Evolutionary conservation across 2,113 vertebrate genomes (phyloP).

Genomic region (Bubalus kerabau): DNA sequence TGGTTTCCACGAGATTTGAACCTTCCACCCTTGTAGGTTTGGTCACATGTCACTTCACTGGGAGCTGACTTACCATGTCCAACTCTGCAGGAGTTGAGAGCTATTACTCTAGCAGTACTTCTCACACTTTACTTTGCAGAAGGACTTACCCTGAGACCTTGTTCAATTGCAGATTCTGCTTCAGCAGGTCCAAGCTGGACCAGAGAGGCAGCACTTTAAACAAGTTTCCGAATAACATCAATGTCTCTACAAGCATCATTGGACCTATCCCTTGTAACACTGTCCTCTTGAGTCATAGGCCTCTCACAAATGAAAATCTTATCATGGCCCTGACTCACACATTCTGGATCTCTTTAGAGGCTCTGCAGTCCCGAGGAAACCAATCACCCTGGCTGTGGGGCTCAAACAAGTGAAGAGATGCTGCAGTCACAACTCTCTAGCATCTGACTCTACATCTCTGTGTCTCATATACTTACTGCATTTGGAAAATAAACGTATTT

Average conservation of each 20-base stretch:
- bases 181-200: not conserved
- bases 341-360: not conserved
- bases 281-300: not conserved
- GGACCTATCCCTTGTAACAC: not conserved
- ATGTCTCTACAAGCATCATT: rapidly evolving
- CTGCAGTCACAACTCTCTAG: not conserved
- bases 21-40: not conserved
- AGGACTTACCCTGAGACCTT: not conserved
- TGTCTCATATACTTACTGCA: not conserved
- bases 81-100: not conserved
- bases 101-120: not conserved
- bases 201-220: not conserved
- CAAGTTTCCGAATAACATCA: not conserved
- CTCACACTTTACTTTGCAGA: not conserved
- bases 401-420: not conserved
- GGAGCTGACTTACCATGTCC: not conserved
- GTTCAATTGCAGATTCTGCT: not conserved
- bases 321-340: no score
- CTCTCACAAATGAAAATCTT: not conserved
- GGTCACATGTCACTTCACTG: not conserved
- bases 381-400: not conserved
- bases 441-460: not conserved
- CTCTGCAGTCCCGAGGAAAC: not conserved
- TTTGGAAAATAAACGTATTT: not conserved
- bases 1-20: not conserved